Evolutionary conservation across 1,140 invertebrate genomes (phyloP), one percentile per base, ranked within the genome.

Genomic region (Caenorhabditis tropicalis): DNA sequence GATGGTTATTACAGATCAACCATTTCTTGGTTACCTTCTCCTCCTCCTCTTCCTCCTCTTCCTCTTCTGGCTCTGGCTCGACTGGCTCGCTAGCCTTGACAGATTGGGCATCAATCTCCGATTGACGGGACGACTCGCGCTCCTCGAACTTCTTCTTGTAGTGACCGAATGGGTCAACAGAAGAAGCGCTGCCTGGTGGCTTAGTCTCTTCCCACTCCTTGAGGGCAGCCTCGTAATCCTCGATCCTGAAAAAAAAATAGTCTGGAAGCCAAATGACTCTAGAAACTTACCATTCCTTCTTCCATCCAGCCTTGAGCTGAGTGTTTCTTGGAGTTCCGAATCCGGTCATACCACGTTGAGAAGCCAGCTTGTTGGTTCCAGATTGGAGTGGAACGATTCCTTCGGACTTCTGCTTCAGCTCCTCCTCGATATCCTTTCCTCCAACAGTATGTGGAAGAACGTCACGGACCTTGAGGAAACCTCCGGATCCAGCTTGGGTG

Each of bases 261-360:
- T 29, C 39, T 36, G 2, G 1, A 79, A 27, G 0, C 15, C 21
- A 0, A 46, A n/a, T 82, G 0, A 79, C 19, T 79, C 36, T 24
- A 84, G 4, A 46, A 15, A 6, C 86, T 33, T 24, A 90, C 89
- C 90, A 91, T 90, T 91, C 90, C 79, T 91, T 91, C 82, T 91
- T 91, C 90, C 90, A 91, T 48, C 89, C 90, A 29, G 82, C 49
- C 46, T 83, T 88, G 21, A 81, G 56, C 21, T 87, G 79, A 16
- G 88, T 91, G 83, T 91, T 91, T 74, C 90, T 85, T n/a, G 91
- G 90, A 1, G 90, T 91, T 58, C 90, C 90, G 85, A 91, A 91
- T 21, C 88, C 88, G n/a, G 90, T 91, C 90, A 91, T 91, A 21
- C 90, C 90, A 21, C 85, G 83, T 79, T 91, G 90, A 24, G 88